A percentile compares a stretch with the other conserved stretches of the same genome.
Conservation (phyloP, 2,888 invertebrate genomes). For the Acutogordius australiensis region DNA sequence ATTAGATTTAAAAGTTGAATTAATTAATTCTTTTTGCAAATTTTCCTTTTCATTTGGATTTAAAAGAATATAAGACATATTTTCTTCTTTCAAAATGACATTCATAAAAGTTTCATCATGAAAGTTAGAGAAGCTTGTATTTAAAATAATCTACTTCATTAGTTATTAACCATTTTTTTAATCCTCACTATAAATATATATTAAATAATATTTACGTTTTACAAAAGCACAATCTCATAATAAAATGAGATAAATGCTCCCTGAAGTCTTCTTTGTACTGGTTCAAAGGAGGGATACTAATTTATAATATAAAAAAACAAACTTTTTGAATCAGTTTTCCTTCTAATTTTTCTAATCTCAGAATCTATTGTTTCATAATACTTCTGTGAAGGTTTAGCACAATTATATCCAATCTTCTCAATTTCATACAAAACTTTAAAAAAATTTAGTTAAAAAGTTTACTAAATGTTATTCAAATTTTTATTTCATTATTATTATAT, state of each 20-base stretch:
- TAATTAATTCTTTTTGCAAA: slow-evolving; percentile 32
- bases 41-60: slow-evolving; percentile 39
- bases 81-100: slow-evolving; percentile 37
- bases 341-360: slow-evolving; percentile 18
- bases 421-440: slow-evolving; percentile 38
- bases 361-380: slow-evolving; percentile 19
- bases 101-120: slow-evolving; percentile 25
- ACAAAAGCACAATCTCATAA: slow-evolving; percentile 63
- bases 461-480: too few relatives aligned
- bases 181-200: slow-evolving; percentile 34
- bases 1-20: slow-evolving; percentile 27
- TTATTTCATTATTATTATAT: too few relatives aligned
- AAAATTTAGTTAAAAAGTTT: slow-evolving; percentile 9
- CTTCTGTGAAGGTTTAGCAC: slow-evolving; percentile 18
- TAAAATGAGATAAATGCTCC: slow-evolving; percentile 72
- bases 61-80: slow-evolving; percentile 27
- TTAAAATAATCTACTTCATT: slow-evolving; percentile 66
- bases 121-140: slow-evolving; percentile 24
- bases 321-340: slow-evolving; percentile 12
- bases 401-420: slow-evolving; percentile 35
- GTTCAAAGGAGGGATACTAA: not conserved
- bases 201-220: slow-evolving; percentile 23
- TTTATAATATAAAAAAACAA: slow-evolving; percentile 11
- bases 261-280: slow-evolving; percentile 18
- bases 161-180: slow-evolving; percentile 51